A percentile compares a stretch with the other conserved stretches of the same genome.
phyloP scores from a whole-genome alignment of 2,797 vertebrate genomes.

The Molossus molossus region DNA sequence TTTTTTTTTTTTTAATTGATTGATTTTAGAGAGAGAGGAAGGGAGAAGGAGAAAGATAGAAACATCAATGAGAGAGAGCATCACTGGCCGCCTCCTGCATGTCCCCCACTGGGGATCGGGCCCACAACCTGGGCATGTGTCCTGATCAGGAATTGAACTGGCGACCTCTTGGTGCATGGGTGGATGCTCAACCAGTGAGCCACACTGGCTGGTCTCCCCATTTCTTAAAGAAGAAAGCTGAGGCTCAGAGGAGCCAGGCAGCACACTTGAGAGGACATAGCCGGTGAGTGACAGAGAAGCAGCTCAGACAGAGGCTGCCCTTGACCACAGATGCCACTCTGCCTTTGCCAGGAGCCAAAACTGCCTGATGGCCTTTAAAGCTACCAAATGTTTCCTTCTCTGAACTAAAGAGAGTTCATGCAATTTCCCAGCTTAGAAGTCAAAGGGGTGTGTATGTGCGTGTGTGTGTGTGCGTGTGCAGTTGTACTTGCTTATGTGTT shows the following conservation, averaged over 20 bases:
- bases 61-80: too few species aligned
- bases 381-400: constrained; percentile 37
- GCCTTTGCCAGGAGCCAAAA: not conserved
- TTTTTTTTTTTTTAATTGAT: not conserved
- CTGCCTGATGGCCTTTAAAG: not conserved
- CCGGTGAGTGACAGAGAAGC: rapidly evolving
- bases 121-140: too few species aligned
- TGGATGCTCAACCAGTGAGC: too few species aligned
- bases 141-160: too few species aligned
- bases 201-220: too few species aligned
- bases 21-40: too few species aligned
- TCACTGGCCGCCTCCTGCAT: too few species aligned
- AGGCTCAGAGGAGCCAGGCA: not conserved
- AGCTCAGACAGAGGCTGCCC: not conserved
- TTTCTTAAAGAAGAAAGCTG: too few species aligned
- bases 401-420: not conserved
- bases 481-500: not conserved
- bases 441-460: not conserved
- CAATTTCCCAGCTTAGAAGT: not conserved
- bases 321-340: not conserved
- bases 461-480: not conserved
- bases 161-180: too few species aligned
- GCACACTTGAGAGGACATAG: not conserved
- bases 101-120: too few species aligned
- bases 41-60: too few species aligned